Percentiles rank a stretch among this genome's conserved stretches.
phyloP scores from a whole-genome alignment of 2,113 vertebrate species.

The Chloroceryle aenea region DNA sequence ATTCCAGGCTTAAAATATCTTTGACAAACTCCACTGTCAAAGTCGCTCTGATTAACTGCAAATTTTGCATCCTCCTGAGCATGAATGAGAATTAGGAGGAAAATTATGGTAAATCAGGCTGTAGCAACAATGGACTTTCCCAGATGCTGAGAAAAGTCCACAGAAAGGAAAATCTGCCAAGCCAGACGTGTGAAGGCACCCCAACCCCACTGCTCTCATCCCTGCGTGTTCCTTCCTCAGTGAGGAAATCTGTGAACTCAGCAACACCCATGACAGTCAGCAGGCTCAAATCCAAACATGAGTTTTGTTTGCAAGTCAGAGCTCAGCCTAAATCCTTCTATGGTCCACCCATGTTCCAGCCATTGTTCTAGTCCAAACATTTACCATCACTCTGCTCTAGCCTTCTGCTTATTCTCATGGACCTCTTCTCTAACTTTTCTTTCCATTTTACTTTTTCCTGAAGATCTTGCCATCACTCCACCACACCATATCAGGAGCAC shows the following conservation, averaged over 20 bases:
- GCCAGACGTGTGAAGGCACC: background rate
- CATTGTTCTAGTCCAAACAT: conserved; percentile 38
- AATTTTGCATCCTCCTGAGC: background rate
- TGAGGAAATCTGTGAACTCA: conserved; percentile 41
- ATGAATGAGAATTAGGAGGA: conserved; percentile 1
- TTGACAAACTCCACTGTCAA: background rate
- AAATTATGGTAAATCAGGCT: conserved; percentile 15
- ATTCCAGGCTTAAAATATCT: background rate
- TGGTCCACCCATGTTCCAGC: conserved; percentile 50
- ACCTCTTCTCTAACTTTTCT: background rate
- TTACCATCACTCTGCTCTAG: conserved; percentile 1
- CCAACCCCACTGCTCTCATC: background rate
- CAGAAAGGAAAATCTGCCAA: conserved; percentile 4
- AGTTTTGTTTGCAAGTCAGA: conserved; percentile 57
- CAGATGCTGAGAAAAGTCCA: conserved; percentile 22
- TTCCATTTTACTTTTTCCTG: background rate
- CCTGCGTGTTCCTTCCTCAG: background rate
- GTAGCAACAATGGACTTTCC: conserved; percentile 32
- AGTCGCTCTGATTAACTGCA: background rate
- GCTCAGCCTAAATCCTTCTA: conserved; percentile 42
- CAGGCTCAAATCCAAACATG: conserved; percentile 61
- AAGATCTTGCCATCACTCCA: background rate
- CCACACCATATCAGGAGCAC: background rate
- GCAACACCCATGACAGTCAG: conserved; percentile 29
- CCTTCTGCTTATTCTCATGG: background rate